phyloP scores from a whole-genome alignment of 2,888 invertebrate genomes.

The Pristionchus exspectatus region DNA sequence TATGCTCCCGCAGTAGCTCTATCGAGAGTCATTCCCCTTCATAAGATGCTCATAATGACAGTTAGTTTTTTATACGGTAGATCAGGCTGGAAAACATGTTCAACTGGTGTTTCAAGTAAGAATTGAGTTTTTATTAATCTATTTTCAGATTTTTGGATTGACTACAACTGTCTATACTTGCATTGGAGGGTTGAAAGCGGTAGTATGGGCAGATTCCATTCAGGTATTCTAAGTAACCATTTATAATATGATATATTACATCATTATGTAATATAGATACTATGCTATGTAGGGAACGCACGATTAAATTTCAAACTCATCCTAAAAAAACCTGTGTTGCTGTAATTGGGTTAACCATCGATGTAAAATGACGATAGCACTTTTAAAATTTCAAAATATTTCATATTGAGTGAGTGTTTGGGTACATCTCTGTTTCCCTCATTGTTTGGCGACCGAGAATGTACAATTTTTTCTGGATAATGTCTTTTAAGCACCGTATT shows the following conservation, averaged over 20 bases:
- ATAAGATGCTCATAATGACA: slow-evolving; percentile 67
- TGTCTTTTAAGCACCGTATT: too few relatives aligned
- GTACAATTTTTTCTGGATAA: too few relatives aligned
- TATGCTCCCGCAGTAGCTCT: slow-evolving; percentile 74
- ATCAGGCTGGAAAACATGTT: background rate
- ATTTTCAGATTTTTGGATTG: slow-evolving; percentile 68
- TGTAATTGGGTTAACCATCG: too few relatives aligned
- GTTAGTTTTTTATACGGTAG: slow-evolving; percentile 54
- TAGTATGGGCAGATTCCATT: slow-evolving; percentile 73
- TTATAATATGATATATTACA: background rate
- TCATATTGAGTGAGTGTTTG: too few relatives aligned
- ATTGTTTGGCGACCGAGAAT: too few relatives aligned
- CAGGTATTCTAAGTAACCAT: slow-evolving; percentile 55
- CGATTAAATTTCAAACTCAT: too few relatives aligned
- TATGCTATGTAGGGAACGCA: background rate
- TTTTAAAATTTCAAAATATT: too few relatives aligned
- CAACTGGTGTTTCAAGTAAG: background rate
- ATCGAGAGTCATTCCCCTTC: slow-evolving; percentile 67
- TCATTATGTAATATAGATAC: background rate
- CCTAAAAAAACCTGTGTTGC: too few relatives aligned
- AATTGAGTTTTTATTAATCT: background rate
- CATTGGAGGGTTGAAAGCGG: slow-evolving; percentile 72
- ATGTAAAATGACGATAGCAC: too few relatives aligned
- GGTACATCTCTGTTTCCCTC: too few relatives aligned
- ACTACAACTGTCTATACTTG: slow-evolving; percentile 72